These are phyloP conservation scores for Rutilus rutilus DNA, from an alignment of 2,113 vertebrate species.

Conservation along the genomic window DNA sequence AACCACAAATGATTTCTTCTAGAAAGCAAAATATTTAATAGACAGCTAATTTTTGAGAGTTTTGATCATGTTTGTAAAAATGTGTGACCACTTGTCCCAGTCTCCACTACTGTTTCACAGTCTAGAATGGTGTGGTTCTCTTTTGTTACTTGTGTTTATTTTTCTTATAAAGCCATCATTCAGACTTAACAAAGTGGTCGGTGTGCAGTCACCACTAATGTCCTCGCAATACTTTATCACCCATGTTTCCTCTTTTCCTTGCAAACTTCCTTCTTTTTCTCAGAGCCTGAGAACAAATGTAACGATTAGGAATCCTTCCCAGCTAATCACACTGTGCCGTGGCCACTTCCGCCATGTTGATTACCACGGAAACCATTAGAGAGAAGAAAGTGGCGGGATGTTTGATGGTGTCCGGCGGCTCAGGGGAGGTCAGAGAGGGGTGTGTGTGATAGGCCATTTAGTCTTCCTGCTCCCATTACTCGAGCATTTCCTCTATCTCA, in stretches of 20 bases:
- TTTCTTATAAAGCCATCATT: neutral
- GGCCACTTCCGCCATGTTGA: constrained; percentile 84
- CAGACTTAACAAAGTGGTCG: constrained; percentile 4
- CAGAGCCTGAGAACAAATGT: constrained; percentile 75
- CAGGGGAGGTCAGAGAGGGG: constrained; percentile 83
- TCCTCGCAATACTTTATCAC: constrained; percentile 58
- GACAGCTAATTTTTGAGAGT: too few species aligned
- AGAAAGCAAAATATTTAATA: too few species aligned
- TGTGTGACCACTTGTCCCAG: neutral
- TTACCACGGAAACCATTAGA: constrained; percentile 90
- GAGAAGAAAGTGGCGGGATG: constrained; percentile 86
- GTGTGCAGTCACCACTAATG: neutral
- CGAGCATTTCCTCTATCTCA: constrained; percentile 81
- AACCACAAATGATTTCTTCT: too few species aligned
- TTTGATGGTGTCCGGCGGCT: constrained; percentile 83
- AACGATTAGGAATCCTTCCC: constrained; percentile 82
- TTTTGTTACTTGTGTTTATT: neutral
- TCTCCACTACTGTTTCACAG: neutral
- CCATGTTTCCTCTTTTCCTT: constrained; percentile 71
- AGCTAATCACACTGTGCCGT: constrained; percentile 80
- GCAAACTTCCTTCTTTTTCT: constrained; percentile 63
- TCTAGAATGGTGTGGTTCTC: neutral
- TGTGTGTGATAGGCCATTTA: constrained; percentile 84
- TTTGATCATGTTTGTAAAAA: neutral
- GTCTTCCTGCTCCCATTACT: constrained; percentile 83